These are phyloP conservation scores for Myopa tessellatipennis DNA, from an alignment of 2,888 invertebrate species.

Conservation along the genomic window DNA sequence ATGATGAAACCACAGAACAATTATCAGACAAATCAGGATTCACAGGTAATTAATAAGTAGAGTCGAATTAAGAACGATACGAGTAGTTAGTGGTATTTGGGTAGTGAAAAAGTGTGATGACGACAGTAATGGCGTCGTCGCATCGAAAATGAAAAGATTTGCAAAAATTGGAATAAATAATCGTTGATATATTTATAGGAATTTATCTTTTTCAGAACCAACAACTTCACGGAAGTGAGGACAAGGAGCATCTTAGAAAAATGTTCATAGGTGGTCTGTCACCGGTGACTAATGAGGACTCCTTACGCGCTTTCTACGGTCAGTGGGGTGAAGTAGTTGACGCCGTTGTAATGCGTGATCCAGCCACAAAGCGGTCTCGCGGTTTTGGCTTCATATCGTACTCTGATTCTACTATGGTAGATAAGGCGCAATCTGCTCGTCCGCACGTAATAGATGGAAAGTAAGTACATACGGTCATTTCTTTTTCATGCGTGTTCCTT, in stretches of 20 bases:
- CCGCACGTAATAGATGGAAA: constrained; percentile 67
- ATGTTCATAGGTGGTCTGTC: constrained; percentile 63
- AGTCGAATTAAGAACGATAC: too few relatives aligned
- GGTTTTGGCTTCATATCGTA: constrained; percentile 65
- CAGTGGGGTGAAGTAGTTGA: constrained; percentile 62
- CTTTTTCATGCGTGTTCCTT: too few relatives aligned
- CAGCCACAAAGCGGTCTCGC: constrained; percentile 60
- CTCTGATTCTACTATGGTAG: constrained; percentile 56
- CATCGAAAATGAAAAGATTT: neutral
- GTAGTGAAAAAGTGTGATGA: constrained; percentile 2
- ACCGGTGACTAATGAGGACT: constrained; percentile 57
- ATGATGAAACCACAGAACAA: constrained; percentile 33
- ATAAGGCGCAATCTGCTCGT: constrained; percentile 59
- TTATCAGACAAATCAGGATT: constrained; percentile 26
- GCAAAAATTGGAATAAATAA: neutral
- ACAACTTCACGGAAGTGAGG: constrained; percentile 13
- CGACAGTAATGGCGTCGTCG: constrained; percentile 21
- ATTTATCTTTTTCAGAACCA: neutral
- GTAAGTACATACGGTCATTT: constrained; percentile 64
- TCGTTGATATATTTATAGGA: neutral
- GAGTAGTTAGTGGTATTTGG: too few relatives aligned
- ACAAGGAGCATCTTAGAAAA: constrained; percentile 61
- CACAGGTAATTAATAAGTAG: constrained; percentile 13
- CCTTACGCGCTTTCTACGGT: constrained; percentile 56
- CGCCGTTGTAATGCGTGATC: constrained; percentile 63